These are phyloP conservation scores for Helogale parvula DNA, from an alignment of 2,113 vertebrate species.

Conservation along the genomic window DNA sequence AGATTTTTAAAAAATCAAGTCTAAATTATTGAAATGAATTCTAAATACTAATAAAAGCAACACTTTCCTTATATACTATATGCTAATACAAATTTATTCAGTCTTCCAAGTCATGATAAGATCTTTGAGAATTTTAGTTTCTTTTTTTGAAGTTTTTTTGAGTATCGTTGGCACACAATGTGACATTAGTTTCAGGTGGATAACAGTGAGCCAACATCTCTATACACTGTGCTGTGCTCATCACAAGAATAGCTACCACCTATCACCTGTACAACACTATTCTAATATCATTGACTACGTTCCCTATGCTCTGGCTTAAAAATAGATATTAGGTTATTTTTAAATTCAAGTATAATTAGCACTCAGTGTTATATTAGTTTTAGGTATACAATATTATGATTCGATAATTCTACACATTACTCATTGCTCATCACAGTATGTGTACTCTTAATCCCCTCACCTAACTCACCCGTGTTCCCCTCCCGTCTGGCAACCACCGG, in stretches of 20 bases:
- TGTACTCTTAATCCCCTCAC: neutral
- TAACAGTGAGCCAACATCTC: neutral
- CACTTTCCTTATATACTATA: neutral
- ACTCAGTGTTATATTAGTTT: neutral
- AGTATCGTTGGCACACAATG: neutral
- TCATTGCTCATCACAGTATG: neutral
- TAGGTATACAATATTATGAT: neutral
- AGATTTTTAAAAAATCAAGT: neutral
- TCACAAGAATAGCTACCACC: neutral
- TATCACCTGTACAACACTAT: neutral
- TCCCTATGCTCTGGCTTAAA: neutral
- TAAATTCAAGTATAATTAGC: neutral
- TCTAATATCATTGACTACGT: neutral
- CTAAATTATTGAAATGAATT: constrained; percentile 45
- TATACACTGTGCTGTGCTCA: no score
- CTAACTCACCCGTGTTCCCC: neutral
- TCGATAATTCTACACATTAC: neutral
- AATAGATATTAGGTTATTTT: neutral
- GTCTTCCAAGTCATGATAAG: neutral
- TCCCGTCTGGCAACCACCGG: neutral
- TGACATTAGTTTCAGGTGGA: neutral
- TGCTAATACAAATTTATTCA: neutral
- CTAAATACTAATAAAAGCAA: neutral
- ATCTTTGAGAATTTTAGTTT: neutral
- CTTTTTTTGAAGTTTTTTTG: neutral